Evolutionary conservation across 1,140 invertebrate species (phyloP).

Genomic region (Drosophila kanapiae): DNA sequence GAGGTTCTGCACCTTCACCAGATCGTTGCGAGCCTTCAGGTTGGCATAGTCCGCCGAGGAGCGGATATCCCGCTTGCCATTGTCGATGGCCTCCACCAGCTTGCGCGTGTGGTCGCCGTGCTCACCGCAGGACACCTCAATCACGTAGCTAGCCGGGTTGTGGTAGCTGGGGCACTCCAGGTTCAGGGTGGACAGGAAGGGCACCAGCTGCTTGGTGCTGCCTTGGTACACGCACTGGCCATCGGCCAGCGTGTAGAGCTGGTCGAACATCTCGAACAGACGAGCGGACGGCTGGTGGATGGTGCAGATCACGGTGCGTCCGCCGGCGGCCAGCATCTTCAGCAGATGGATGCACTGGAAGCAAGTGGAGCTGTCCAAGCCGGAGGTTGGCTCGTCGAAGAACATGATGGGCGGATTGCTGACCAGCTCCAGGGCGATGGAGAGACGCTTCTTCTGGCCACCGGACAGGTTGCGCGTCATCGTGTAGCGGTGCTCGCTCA

Average conservation of each 20-base stretch:
- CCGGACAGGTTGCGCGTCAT: slow-evolving; percentile 96
- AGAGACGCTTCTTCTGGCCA: slow-evolving; percentile 97
- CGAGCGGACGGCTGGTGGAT: slow-evolving; percentile 99
- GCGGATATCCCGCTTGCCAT: slow-evolving; percentile 92
- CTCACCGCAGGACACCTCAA: slow-evolving; percentile 97
- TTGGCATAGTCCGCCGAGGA: slow-evolving; percentile 85
- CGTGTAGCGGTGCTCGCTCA: slow-evolving; percentile 94
- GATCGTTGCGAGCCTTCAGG: slow-evolving; percentile 86
- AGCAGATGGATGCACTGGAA: slow-evolving; percentile 96
- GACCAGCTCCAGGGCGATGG: slow-evolving; percentile 97
- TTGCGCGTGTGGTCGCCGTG: slow-evolving; percentile 96
- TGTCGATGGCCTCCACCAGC: slow-evolving; percentile 93
- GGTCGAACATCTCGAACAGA: slow-evolving; percentile 98
- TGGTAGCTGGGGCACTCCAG: slow-evolving; percentile 97
- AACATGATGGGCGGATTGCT: slow-evolving; percentile 99
- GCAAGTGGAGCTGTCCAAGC: slow-evolving; percentile 96
- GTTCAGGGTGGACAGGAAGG: slow-evolving; percentile 92
- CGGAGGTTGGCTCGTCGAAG: slow-evolving; percentile 98
- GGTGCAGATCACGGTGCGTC: slow-evolving; percentile 97
- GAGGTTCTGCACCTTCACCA: slow-evolving; percentile 78
- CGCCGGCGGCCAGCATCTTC: slow-evolving; percentile 95
- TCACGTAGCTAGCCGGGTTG: slow-evolving; percentile 98
- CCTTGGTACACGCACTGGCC: slow-evolving; percentile 98
- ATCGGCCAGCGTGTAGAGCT: slow-evolving; percentile 96
- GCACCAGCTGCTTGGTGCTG: slow-evolving; percentile 92